These are phyloP conservation scores for Amphipoea lucens DNA, from an alignment of 2,888 invertebrate genomes.

Conservation along the genomic window DNA sequence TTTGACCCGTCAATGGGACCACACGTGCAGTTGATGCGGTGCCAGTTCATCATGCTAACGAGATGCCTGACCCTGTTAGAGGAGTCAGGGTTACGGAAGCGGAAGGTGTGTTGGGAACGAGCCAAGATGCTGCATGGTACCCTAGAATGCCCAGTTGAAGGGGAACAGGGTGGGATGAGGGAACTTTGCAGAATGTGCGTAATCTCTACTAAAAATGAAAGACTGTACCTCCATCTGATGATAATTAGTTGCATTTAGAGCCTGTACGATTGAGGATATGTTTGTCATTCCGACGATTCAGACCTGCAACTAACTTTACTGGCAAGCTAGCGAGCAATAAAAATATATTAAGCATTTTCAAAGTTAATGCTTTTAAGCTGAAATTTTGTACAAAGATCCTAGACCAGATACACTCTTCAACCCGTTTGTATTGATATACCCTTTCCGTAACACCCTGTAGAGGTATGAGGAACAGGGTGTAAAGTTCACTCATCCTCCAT, in stretches of 20 bases:
- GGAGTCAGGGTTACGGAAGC: slow-evolving; percentile 34
- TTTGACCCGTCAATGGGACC: slow-evolving; percentile 13
- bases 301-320: not conserved
- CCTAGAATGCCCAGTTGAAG: not conserved
- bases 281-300: not conserved
- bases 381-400: too few relatives aligned
- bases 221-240: not conserved
- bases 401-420: too few relatives aligned
- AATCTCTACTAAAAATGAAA: not conserved
- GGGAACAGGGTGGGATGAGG: too few relatives aligned
- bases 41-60: slow-evolving; percentile 56
- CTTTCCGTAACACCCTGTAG: not conserved
- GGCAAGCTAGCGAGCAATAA: not conserved
- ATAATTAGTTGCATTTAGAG: not conserved
- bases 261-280: not conserved
- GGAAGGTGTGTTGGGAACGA: slow-evolving; percentile 19
- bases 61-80: slow-evolving; percentile 46
- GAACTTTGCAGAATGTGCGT: not conserved
- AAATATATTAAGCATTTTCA: too few relatives aligned
- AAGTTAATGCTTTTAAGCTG: too few relatives aligned
- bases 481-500: not conserved
- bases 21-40: slow-evolving; percentile 56
- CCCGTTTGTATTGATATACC: too few relatives aligned
- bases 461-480: not conserved
- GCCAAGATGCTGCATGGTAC: slow-evolving; percentile 19